Evolutionary conservation across 2,797 vertebrate species (phyloP).

Genomic region (Rhodeus uyekii): DNA sequence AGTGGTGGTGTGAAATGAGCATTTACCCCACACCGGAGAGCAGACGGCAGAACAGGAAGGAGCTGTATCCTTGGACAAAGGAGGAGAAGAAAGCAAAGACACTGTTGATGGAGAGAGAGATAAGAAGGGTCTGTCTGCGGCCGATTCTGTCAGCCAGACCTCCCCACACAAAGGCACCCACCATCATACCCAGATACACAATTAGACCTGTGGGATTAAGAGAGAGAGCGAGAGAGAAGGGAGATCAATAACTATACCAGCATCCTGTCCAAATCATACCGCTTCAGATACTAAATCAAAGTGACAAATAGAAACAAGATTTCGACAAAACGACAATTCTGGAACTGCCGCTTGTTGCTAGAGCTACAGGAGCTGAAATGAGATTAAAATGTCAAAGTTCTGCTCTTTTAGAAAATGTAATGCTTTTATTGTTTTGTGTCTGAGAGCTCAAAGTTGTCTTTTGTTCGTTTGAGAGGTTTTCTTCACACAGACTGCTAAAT

Average conservation of each 20-base stretch:
- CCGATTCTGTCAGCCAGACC: constrained; percentile 93
- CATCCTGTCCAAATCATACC: neutral
- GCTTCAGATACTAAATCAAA: constrained; percentile 3
- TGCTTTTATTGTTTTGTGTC: neutral
- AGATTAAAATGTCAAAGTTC: neutral
- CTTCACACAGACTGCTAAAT: constrained; percentile 16
- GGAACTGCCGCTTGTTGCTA: neutral
- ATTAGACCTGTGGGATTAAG: constrained; percentile 83
- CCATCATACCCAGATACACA: constrained; percentile 98
- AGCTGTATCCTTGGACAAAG: constrained; percentile 95
- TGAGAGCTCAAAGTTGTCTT: neutral
- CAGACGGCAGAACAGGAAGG: constrained; percentile 95
- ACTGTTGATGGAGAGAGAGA: constrained; percentile 98
- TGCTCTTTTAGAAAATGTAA: neutral
- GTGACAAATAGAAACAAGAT: neutral
- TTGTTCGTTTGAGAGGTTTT: neutral
- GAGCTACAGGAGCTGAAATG: neutral
- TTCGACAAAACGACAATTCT: neutral
- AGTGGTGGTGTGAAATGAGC: neutral
- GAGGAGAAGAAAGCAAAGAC: constrained; percentile 98
- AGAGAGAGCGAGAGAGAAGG: neutral
- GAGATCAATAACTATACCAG: neutral
- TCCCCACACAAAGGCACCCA: constrained; percentile 95
- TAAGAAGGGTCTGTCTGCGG: constrained; percentile 92
- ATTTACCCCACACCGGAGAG: constrained; percentile 93